Base-by-base conservation (phyloP, 2,797 vertebrate genomes). In the Fringilla coelebs region DNA sequence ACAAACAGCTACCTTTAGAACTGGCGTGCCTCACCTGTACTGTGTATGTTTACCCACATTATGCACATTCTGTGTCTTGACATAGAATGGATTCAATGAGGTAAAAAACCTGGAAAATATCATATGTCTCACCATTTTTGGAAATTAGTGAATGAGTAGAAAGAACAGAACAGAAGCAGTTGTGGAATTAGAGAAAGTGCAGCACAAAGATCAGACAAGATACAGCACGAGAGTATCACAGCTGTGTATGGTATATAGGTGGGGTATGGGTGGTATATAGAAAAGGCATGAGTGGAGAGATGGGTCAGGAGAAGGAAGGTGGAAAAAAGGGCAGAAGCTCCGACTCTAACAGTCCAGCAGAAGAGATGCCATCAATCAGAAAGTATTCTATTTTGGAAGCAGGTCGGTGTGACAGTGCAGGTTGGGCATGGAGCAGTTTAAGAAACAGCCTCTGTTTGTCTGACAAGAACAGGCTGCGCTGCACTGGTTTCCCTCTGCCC, bases 401-500 rank as follows among this genome's bases (percentile, higher is more conserved):
- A 3, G 16, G 7, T 61, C 0, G 2, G 13, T 57, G 10, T 70
- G 48, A 61, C 17, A 52, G 7, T 1, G 2, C n/a, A n/a, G n/a
- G n/a, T n/a, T n/a, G n/a, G 34, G 28, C 67, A 71, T 3, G 34
- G 51, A 48, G 8, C 14, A 65, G 12, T 41, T 28, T 62, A 58
- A 87, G 11, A 40, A 70, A 83, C 65, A 16, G 31, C 6, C 29
- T 52, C 17, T 7, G 7, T 52, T 63, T 72, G 17, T 75, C 38
- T 46, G 45, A 74, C 29, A 62, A 40, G 29, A 38, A 41, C 5
- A 63, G 11, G 2, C 10, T 52, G 6, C 6, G n/a, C 32, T 52
- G 36, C 19, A 14, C 28, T 38, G 31, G 13, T 49, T 60, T 60
- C 63, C 34, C 38, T 74, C 24, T 65, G 49, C 28, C 28, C 45